Evolutionary conservation across 2,113 vertebrate species (phyloP).

Genomic region (Rutilus rutilus): DNA sequence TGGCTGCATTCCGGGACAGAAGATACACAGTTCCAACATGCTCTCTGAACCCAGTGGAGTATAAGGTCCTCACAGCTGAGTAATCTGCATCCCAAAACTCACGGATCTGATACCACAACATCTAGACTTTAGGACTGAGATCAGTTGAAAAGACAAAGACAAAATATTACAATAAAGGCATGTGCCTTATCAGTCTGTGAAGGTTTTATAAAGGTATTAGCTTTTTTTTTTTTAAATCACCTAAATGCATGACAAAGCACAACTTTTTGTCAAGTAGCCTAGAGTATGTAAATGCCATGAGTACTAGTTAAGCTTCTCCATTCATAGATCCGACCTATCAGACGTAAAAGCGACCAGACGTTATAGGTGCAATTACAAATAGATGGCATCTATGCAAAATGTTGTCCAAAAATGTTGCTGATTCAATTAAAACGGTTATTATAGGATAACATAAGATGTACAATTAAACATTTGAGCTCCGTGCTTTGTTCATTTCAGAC

Average conservation of each 20-base stretch:
- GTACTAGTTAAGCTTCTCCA: neutral
- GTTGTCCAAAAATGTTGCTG: neutral
- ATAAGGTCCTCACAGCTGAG: slow-evolving; percentile 62
- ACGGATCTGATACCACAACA: slow-evolving; percentile 40
- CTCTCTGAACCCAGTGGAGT: slow-evolving; percentile 66
- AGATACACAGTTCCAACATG: slow-evolving; percentile 59
- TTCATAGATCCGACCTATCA: neutral
- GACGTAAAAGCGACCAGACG: neutral
- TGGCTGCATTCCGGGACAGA: slow-evolving; percentile 64
- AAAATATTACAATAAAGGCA: neutral
- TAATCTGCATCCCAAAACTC: slow-evolving; percentile 55
- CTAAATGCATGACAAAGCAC: neutral
- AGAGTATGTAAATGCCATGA: neutral
- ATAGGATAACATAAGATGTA: neutral
- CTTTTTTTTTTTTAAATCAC: neutral
- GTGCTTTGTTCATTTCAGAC: neutral
- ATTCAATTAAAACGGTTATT: neutral
- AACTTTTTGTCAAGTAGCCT: neutral
- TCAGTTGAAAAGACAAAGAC: neutral
- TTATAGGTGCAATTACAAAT: neutral
- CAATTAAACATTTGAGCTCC: neutral
- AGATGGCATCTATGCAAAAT: neutral
- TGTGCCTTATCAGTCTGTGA: neutral
- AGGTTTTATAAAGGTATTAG: neutral
- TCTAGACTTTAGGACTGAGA: slow-evolving; percentile 20